Conservation (phyloP, 2,113 vertebrate species). For the Strix aluco region DNA sequence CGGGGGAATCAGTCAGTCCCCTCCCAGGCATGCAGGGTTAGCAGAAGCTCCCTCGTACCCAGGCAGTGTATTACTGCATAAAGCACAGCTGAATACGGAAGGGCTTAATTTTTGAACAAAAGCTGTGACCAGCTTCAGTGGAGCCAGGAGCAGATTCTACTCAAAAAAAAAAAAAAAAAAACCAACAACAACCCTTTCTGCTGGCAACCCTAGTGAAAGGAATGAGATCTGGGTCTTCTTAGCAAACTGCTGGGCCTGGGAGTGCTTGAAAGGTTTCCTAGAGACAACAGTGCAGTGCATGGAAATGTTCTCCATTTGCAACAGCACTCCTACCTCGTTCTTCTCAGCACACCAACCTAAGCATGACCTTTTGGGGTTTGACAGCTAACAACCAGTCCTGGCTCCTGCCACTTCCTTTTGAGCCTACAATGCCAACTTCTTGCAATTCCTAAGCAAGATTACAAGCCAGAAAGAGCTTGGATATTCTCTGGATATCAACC, state of each 20-base stretch:
- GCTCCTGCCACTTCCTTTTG: slow-evolving; percentile 35
- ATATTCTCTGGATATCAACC: not conserved
- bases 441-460: not conserved
- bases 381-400: not conserved
- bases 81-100: not conserved
- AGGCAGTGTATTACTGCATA: not conserved
- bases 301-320: slow-evolving; percentile 14
- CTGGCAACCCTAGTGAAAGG: not conserved
- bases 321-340: not conserved
- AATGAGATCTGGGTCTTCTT: not conserved
- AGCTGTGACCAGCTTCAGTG: not conserved
- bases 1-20: not conserved
- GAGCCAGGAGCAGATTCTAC: not conserved
- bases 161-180: not conserved
- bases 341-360: not conserved
- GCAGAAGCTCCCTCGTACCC: not conserved
- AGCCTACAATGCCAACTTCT: slow-evolving; percentile 3
- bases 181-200: not conserved
- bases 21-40: not conserved
- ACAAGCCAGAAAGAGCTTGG: not conserved
- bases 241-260: slow-evolving; percentile 20
- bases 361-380: not conserved
- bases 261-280: slow-evolving; percentile 32
- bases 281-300: not conserved
- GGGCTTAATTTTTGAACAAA: not conserved